Evolutionary conservation across 2,113 vertebrate genomes (phyloP).

Genomic region (Malurus cyaneus): DNA sequence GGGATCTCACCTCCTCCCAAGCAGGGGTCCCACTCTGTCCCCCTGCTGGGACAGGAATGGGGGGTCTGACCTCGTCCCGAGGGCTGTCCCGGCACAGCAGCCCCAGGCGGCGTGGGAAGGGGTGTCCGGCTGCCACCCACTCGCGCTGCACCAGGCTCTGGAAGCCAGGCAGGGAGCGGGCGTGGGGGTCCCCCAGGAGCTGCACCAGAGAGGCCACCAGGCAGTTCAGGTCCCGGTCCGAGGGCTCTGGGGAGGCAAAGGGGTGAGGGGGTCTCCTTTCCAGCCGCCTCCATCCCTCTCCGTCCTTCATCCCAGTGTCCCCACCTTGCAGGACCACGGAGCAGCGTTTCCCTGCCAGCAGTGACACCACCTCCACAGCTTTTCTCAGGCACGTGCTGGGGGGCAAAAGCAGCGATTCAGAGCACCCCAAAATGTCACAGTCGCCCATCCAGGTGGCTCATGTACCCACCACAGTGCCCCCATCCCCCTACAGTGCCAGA

Average conservation of each 20-base stretch:
- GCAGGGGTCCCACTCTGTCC: neutral
- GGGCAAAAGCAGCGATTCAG: neutral
- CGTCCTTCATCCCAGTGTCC: neutral
- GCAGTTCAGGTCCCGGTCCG: constrained; percentile 90
- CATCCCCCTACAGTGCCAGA: neutral
- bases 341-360: constrained; percentile 82
- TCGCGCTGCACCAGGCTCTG: constrained; percentile 92
- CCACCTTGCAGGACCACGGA: constrained; percentile 91
- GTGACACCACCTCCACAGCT: constrained; percentile 81
- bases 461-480: neutral
- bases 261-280: neutral
- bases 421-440: neutral
- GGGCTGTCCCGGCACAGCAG: constrained; percentile 73
- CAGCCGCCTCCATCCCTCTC: neutral
- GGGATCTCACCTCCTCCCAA: neutral
- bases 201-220: constrained; percentile 90
- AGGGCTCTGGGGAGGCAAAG: constrained; percentile 71
- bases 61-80: constrained; percentile 78
- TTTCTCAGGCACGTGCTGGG: constrained; percentile 87
- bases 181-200: constrained; percentile 86
- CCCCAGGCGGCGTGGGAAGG: constrained; percentile 85
- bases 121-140: constrained; percentile 90
- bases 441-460: accelerated
- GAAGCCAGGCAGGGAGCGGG: constrained; percentile 83
- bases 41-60: accelerated